Evolutionary conservation across 2,797 vertebrate species (phyloP).

Genomic region (Crocidura indochinensis): DNA sequence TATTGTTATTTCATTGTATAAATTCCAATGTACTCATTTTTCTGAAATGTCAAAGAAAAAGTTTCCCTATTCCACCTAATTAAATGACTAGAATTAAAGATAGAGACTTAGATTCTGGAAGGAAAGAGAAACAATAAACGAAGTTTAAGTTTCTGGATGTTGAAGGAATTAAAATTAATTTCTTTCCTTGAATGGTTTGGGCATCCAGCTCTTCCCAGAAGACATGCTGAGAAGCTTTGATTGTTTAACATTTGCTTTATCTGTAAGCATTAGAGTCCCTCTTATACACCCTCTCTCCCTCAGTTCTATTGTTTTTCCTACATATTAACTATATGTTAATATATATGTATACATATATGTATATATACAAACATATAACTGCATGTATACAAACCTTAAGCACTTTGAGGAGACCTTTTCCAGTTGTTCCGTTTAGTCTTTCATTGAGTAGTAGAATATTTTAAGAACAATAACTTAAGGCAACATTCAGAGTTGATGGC

Average conservation of each 20-base stretch:
- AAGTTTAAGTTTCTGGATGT: conserved; percentile 14
- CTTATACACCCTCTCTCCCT: not conserved
- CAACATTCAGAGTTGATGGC: not conserved
- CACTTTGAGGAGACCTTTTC: not conserved
- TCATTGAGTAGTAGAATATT: not conserved
- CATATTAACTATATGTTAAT: too few species aligned
- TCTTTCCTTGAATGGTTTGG: not conserved
- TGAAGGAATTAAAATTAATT: conserved; percentile 8
- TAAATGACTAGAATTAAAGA: conserved; percentile 18
- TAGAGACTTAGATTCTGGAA: not conserved
- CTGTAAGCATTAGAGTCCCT: not conserved
- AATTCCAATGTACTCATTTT: conserved; percentile 23
- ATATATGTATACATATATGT: too few species aligned
- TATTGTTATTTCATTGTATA: conserved; percentile 19
- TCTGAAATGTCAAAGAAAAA: conserved; percentile 37
- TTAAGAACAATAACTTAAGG: conserved; percentile 8
- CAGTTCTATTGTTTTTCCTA: not conserved
- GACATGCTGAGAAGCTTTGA: not conserved
- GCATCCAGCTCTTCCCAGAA: not conserved
- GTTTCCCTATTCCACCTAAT: not conserved
- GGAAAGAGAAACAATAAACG: conserved; percentile 5
- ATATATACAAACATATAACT: too few species aligned
- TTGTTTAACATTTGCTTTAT: not conserved
- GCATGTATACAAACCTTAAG: not conserved
- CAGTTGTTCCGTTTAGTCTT: too few species aligned